Evolutionary conservation across 2,888 invertebrate species (phyloP).

Genomic region (Amphipyra berbera): DNA sequence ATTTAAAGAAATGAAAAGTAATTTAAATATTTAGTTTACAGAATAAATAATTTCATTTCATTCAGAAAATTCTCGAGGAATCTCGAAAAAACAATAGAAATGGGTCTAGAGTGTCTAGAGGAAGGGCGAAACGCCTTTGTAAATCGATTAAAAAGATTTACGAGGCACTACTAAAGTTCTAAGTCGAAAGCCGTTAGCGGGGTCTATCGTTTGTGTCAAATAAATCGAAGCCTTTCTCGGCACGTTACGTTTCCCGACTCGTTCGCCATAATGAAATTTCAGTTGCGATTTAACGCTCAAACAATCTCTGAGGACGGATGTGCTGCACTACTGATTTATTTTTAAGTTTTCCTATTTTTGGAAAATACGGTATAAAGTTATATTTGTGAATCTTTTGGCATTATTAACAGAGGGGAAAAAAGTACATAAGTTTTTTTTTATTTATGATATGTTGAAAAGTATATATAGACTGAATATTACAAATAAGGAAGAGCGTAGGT

Average conservation of each 20-base stretch:
- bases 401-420: too few species aligned
- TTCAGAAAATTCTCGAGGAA: background rate
- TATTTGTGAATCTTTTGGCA: background rate
- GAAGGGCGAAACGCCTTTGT: constrained; percentile 19
- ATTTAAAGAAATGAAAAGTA: too few species aligned
- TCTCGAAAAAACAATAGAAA: constrained; percentile 2
- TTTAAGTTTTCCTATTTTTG: constrained; percentile 7
- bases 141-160: constrained; percentile 50
- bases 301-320: constrained; percentile 53
- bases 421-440: too few species aligned
- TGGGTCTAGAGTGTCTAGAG: background rate
- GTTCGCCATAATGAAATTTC: constrained; percentile 64
- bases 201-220: constrained; percentile 58
- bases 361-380: background rate
- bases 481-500: too few species aligned
- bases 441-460: too few species aligned
- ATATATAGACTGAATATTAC: too few species aligned
- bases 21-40: too few species aligned
- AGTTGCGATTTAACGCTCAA: constrained; percentile 65
- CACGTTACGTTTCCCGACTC: constrained; percentile 41
- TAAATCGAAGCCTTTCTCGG: constrained; percentile 64
- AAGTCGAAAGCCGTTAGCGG: constrained; percentile 42
- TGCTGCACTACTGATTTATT: constrained; percentile 19
- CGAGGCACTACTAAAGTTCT: constrained; percentile 29
- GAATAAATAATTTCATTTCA: too few species aligned